Base-by-base conservation (phyloP, 2,888 invertebrate genomes). In the Hydrotaea cyrtoneurina region DNA sequence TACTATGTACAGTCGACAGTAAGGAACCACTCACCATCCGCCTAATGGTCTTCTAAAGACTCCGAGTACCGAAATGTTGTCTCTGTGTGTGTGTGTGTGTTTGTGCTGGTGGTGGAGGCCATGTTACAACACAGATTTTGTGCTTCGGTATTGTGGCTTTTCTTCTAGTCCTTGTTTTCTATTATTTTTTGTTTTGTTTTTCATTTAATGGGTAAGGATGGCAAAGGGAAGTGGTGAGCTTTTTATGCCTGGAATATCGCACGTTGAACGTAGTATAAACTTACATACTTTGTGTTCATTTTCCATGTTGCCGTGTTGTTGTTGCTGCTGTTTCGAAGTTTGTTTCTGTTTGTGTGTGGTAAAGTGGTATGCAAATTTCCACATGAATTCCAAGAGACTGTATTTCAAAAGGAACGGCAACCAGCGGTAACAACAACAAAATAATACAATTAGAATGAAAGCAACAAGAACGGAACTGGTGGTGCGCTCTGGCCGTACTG, bases 351-450 rank as follows among this genome's bases (percentile, higher is more conserved):
- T 71, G 72, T 82, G 72, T 82, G 69, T 17, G 76, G 69, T 53
- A 53, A 64, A 69, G 74, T 62, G 53, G 66, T 15, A 80, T 77
- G 73, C 76, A 83, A 79, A 83, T 77, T 80, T 73, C 39, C 46
- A 55, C 53, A 78, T 74, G 59, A 82, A 75, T 72, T 79, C 21
- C 46, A 17, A 72, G 31, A 46, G 19, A 75, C 43, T 75, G 73
- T 57, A 76, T 71, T 43, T 57, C 43, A 78, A 73, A 50, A 31
- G 50, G 57, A 81, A 46, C 46, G 50, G 17, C 71, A 46, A 64
- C 17, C 13, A 50, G 66, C 13, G 55, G 23, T 0, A 5, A 53
- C 39, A 46, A 46, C 50, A 64, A 43, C 59, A 53, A 72, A 55
- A 15, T 72, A 66, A 77, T 64, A 73, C 43, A 82, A 73, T 66